Evolutionary conservation across 2,888 invertebrate genomes (phyloP).

Genomic region (Galeopsomyia nigrocyanea): DNA sequence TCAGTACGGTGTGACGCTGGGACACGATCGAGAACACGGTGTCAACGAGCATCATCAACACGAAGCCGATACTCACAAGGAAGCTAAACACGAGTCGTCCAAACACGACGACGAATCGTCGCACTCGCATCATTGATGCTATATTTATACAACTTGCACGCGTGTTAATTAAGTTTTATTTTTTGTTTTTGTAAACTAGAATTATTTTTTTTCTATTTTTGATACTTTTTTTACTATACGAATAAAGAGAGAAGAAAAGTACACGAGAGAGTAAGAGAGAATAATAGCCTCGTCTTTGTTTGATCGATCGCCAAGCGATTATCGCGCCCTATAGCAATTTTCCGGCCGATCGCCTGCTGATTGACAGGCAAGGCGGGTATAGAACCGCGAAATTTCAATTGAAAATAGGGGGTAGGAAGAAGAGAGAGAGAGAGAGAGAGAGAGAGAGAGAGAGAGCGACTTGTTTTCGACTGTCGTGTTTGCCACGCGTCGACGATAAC

Average conservation of each 20-base stretch:
- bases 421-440: slow-evolving; percentile 34
- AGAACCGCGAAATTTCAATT: slow-evolving; percentile 18
- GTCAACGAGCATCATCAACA: slow-evolving; percentile 45
- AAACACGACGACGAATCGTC: slow-evolving; percentile 22
- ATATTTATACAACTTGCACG: too few species aligned
- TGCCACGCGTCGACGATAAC: too few species aligned
- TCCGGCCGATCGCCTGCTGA: too few species aligned
- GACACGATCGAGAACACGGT: slow-evolving; percentile 68
- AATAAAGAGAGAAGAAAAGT: too few species aligned
- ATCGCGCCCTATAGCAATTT: slow-evolving; percentile 27
- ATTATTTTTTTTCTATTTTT: slow-evolving; percentile 1
- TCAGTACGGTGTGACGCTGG: slow-evolving; percentile 70
- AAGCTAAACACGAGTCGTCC: slow-evolving; percentile 19
- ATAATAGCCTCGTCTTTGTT: slow-evolving; percentile 5
- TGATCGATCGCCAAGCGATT: slow-evolving; percentile 51
- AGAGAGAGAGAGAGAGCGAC: slow-evolving; percentile 8
- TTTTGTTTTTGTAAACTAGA: too few species aligned
- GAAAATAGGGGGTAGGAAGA: slow-evolving; percentile 1
- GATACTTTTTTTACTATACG: background rate
- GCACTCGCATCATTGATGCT: slow-evolving; percentile 24
- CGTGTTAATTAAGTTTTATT: too few species aligned
- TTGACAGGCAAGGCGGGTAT: too few species aligned
- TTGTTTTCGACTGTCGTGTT: too few species aligned
- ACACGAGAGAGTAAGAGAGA: too few species aligned
- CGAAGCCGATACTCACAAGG: slow-evolving; percentile 19